phyloP scores from a whole-genome alignment of 1,140 invertebrate species.

The Platyura marginata region DNA sequence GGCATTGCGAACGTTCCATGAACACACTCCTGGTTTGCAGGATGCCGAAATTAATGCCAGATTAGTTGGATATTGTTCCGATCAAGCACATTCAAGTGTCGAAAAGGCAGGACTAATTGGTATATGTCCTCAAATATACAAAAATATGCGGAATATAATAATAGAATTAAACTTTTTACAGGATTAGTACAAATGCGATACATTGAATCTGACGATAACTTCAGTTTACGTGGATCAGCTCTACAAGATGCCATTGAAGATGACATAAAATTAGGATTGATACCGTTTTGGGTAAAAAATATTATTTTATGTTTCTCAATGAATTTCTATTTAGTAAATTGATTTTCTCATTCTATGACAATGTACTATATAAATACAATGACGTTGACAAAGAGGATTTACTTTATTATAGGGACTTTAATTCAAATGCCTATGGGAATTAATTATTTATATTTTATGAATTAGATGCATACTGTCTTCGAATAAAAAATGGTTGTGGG shows the following conservation, averaged over 20 bases:
- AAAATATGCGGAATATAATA: too few species aligned
- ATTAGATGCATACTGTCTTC: too few species aligned
- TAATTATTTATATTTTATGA: too few species aligned
- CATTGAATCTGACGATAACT: constrained; percentile 66
- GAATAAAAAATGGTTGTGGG: too few species aligned
- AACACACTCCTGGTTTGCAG: constrained; percentile 47
- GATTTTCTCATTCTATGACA: too few species aligned
- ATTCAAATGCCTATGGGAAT: too few species aligned
- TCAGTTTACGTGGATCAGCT: constrained; percentile 66
- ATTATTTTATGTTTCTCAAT: too few species aligned
- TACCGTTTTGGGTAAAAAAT: constrained; percentile 85
- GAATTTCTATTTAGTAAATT: too few species aligned
- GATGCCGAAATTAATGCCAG: constrained; percentile 80
- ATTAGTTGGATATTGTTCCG: constrained; percentile 89
- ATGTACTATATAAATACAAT: too few species aligned
- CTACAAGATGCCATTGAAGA: constrained; percentile 59
- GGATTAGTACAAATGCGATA: constrained; percentile 84
- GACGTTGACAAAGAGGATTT: too few species aligned
- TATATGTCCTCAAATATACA: constrained; percentile 9
- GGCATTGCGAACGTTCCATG: constrained; percentile 47
- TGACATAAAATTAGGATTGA: constrained; percentile 72
- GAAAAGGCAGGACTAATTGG: constrained; percentile 87
- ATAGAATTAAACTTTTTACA: constrained; percentile 8
- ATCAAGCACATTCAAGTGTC: constrained; percentile 89
- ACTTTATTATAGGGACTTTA: too few species aligned